Base-by-base conservation (phyloP, 2,888 invertebrate genomes). In the Orchesellides sinensis region DNA sequence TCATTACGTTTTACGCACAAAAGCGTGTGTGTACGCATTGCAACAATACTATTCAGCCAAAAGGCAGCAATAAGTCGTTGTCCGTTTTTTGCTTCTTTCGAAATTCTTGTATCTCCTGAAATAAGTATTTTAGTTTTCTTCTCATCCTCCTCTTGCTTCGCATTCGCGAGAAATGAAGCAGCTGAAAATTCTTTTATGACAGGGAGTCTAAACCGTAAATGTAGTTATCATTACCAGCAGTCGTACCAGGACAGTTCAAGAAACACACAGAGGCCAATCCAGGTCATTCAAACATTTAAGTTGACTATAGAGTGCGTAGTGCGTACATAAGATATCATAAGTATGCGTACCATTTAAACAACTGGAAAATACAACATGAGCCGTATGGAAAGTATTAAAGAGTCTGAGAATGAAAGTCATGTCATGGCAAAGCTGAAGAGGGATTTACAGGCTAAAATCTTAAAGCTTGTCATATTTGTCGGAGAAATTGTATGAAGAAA, bases 1-100 rank as follows among this genome's bases (percentile, higher is more conserved):
- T 59, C 68, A 68, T 66, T 77, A 56, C 77, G 23, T 77, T 77
- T 56, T 54, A 73, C 77, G 77, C 77, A 77, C 77, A 77, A 59
- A 47, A 68, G 47, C 47, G 77, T 73, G 21, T 17, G 23, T 2
- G 66, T 52, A 35, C 69, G 49, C 69, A 54, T 27, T 23, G 47
- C 66, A 27, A 47, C 47, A 27, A 45, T 47, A 47, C n/a, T n/a
- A n/a, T 47, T 35, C 77, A 52, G n/a, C 40, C 2, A 40, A 40
- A 40, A 14, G 10, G 10, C 40, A 14, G 10, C 14, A 40, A 40
- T 14, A 40, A 40, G 40, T 40, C 10, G n/a, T 32, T 6, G 32
- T 10, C 32, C 32, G n/a, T 14, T 2, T 1, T 40, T n/a, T n/a
- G n/a, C 2, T 14, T n/a, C 2, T 40, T 5, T 40, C n/a, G 14